Evolutionary conservation across 2,888 invertebrate species (phyloP), one percentile per base, ranked within the genome.

Genomic region (Leistus spinibarbis): DNA sequence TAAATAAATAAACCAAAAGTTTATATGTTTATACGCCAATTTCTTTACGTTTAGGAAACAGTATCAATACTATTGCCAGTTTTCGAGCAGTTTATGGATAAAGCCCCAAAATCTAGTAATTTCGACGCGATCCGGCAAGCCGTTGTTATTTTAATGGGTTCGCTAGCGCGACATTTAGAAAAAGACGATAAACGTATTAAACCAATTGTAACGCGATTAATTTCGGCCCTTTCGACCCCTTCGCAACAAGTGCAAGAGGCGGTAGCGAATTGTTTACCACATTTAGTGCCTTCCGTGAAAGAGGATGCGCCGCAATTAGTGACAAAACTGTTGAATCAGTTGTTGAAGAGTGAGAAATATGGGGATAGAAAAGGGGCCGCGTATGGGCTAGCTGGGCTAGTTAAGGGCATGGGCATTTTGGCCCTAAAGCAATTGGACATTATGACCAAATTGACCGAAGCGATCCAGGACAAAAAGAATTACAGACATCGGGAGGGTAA

Each of bases 191-290:
- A 92, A 2, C 89, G 96, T 82, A 93, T 98, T 80, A 94, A 95
- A 82, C 97, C 98, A n/a, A 99, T 99, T 81, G 93, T 99, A 7
- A 91, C 92, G 80, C 90, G 98, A 76, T 88, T 99, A 63, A 91
- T 99, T 69, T 92, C 95, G 68, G 95, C 98, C 0, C 88, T 99
- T 3, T 95, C 95, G 53, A 99, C 99, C 54, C 99, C 99, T 10
- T 98, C 98, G 54, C 98, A 99, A 84, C 80, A 92, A 92, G 97
- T 99, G 0, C 99, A 99, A 89, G 97, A 98, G 86, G 95, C 99
- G 0, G 98, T 99, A 0, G 95, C 98, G 62, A 96, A 97, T 85
- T 99, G 99, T 83, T 87, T 99, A 77, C 97, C 98, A 0, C 95
- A 96, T 81, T 86, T 99, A 76, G 96, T 99, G 78, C 95, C 96